phyloP scores from a whole-genome alignment of 2,797 vertebrate species.

The Hypotaenidia philippensis region DNA sequence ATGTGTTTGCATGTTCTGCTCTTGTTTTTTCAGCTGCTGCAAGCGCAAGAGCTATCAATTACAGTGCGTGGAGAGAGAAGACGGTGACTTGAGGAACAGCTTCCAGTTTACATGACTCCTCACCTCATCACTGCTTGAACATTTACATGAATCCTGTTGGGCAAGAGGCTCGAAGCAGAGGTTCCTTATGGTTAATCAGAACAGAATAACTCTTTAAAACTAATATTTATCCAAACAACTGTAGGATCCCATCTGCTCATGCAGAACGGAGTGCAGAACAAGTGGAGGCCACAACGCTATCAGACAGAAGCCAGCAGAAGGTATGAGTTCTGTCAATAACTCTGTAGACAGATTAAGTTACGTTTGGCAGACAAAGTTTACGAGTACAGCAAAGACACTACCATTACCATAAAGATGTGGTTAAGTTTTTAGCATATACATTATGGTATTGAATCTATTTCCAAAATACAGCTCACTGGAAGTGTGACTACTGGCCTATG shows the following conservation, averaged over 20 bases:
- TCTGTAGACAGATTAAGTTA: conserved; percentile 44
- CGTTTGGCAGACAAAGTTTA: not conserved
- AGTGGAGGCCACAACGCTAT: conserved; percentile 22
- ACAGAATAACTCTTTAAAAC: conserved; percentile 73
- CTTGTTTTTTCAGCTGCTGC: conserved; percentile 85
- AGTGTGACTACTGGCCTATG: not conserved
- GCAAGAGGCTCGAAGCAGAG: not conserved
- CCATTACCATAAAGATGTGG: not conserved
- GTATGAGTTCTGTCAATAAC: conserved; percentile 44
- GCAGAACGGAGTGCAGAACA: conserved; percentile 31
- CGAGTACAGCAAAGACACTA: not conserved
- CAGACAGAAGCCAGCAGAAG: conserved; percentile 59
- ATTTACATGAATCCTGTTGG: conserved; percentile 65
- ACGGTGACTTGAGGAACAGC: conserved; percentile 55
- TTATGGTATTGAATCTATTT: not conserved
- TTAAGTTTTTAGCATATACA: not conserved
- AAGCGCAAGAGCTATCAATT: conserved; percentile 73
- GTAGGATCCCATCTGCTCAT: conserved; percentile 39
- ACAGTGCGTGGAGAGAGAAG: conserved; percentile 62
- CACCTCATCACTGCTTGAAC: conserved; percentile 31
- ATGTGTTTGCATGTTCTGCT: conserved; percentile 45
- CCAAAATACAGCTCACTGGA: not conserved
- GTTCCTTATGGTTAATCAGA: conserved; percentile 70
- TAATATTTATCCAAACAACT: conserved; percentile 69
- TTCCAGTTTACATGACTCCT: conserved; percentile 68